Evolutionary conservation across 2,113 vertebrate genomes (phyloP).

Genomic region (Ceyx melanurus): DNA sequence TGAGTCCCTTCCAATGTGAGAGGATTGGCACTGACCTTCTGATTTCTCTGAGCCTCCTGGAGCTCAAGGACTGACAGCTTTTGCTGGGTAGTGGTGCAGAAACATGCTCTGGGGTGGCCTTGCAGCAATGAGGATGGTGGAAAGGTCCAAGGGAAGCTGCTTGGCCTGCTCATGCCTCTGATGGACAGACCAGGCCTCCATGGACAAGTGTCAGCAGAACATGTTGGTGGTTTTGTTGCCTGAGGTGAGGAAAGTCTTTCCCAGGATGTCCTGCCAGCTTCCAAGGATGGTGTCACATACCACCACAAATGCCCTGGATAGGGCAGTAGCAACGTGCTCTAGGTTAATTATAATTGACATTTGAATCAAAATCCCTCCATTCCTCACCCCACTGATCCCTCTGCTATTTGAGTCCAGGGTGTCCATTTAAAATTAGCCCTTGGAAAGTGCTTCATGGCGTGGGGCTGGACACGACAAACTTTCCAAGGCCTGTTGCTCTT

Average conservation of each 20-base stretch:
- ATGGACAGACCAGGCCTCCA: not conserved
- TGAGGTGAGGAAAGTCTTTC: not conserved
- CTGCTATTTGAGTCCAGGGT: slow-evolving; percentile 25
- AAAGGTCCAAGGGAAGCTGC: not conserved
- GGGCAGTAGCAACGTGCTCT: not conserved
- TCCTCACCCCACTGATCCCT: not conserved
- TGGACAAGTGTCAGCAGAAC: not conserved
- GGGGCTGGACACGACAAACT: slow-evolving; percentile 1
- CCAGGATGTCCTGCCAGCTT: not conserved
- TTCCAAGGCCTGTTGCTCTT: slow-evolving; percentile 35
- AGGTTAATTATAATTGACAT: slow-evolving; percentile 26
- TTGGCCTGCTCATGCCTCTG: not conserved
- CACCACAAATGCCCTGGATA: not conserved
- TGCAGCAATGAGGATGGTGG: not conserved
- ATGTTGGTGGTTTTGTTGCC: rapidly evolving
- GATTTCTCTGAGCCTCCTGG: not conserved
- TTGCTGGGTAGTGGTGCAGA: rapidly evolving
- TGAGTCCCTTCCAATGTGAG: not conserved
- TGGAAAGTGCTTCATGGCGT: slow-evolving; percentile 1
- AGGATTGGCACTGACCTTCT: not conserved
- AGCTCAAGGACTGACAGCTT: not conserved
- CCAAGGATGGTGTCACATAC: not conserved
- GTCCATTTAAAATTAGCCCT: slow-evolving; percentile 7
- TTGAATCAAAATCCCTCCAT: slow-evolving; percentile 4
- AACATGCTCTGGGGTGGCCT: rapidly evolving